Conservation (phyloP, 2,797 vertebrate species). For the Odontamblyopus rebecca region DNA sequence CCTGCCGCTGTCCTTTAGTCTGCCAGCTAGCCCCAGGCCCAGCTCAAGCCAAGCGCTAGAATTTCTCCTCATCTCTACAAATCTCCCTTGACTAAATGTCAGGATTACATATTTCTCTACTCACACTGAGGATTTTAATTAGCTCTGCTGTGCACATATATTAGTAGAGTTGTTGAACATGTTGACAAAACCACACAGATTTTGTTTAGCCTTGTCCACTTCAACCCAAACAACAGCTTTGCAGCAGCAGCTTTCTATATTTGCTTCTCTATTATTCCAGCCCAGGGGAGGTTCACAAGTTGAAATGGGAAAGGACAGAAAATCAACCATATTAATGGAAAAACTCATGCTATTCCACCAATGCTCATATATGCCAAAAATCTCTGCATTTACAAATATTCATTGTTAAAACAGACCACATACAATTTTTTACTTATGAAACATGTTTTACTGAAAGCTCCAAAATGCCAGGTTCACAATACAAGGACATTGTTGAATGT, state of each 20-base stretch:
- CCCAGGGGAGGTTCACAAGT: constrained; percentile 36
- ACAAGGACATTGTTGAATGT: no score
- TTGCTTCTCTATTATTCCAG: constrained; percentile 32
- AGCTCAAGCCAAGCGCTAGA: constrained; percentile 84
- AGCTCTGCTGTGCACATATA: constrained; percentile 71
- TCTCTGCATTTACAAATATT: no score
- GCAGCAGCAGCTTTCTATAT: constrained; percentile 39
- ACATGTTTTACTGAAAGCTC: no score
- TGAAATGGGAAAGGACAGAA: constrained; percentile 18
- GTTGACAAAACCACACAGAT: background rate
- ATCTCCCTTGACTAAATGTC: constrained; percentile 99
- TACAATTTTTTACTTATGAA: no score
- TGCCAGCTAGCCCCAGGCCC: constrained; percentile 84
- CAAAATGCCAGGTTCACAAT: no score
- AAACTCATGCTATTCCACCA: constrained; percentile 63
- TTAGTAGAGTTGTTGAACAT: constrained; percentile 35
- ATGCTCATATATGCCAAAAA: constrained; percentile 21
- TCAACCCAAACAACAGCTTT: constrained; percentile 24
- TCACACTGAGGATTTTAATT: constrained; percentile 94
- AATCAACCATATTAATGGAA: constrained; percentile 52
- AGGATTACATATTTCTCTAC: constrained; percentile 88
- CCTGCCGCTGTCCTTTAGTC: constrained; percentile 88
- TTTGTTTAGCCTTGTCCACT: background rate
- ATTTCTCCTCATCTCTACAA: constrained; percentile 90
- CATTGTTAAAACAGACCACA: no score